Base-by-base conservation (phyloP, 2,888 invertebrate species). In the Cerastis rubricosa region DNA sequence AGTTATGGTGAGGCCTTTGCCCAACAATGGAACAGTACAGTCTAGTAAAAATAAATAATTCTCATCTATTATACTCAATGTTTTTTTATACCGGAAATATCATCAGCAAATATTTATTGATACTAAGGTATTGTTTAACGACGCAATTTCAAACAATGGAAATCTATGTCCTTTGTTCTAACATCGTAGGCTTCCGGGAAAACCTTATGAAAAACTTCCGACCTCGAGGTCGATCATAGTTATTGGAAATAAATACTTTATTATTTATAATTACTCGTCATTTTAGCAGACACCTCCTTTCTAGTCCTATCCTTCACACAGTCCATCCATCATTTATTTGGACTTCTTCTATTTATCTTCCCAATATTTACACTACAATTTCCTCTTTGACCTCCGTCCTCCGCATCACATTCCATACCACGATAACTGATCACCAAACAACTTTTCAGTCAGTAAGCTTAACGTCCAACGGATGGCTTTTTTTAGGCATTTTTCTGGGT, bases 111-210 rank as follows among this genome's bases (percentile, higher is more conserved):
- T 68, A 64, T 49, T 74, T 54, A 79, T 49, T 67, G 17, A 43
- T 25, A 54, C 54, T 54, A 54, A 45, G 5, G 40, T 47, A 59
- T 35, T 43, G 25, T 35, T 43, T 49, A 17, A 54, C 40, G 19
- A 19, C 19, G 22, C 19, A 25, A 9, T 63, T 75, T 63, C 0
- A 40, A 81, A 79, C 81, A 79, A 79, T 79, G 14, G 81, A 64
- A 49, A 80, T 57, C 59, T 35, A 64, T 75, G 81, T 25, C 76
- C 63, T 79, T 79, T 57, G 76, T 79, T 45, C 11, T n/a, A 49
- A 66, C 43, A 49, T 35, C 35, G 43, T 22, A 43, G 61, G 22
- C 66, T 81, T 75, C 76, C 54, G 49, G 67, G 35, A 76, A 81
- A 66, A 67, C 22, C 0, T 2, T 14, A 57, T 64, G 74, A 80